Base-by-base conservation (phyloP, 2,888 invertebrate genomes). In the Scaptodrosophila latifasciaeformis region DNA sequence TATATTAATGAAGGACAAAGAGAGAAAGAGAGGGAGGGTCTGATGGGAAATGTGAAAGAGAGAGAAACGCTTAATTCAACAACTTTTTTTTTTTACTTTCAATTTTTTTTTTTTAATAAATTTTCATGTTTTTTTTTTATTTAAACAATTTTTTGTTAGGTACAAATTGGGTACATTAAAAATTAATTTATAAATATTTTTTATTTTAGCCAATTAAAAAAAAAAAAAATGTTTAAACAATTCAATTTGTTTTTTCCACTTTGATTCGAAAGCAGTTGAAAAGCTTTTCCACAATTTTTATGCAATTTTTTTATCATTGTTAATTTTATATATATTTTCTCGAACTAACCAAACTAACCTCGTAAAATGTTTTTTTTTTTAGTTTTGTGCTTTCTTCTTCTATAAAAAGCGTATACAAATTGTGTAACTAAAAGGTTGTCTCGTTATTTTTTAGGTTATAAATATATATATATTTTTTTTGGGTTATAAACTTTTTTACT, bases 1-100 rank as follows among this genome's bases (percentile, higher is more conserved):
- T n/a, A n/a, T n/a, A n/a, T n/a, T n/a, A n/a, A n/a, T n/a, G n/a
- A n/a, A n/a, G n/a, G n/a, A n/a, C n/a, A n/a, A n/a, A n/a, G n/a
- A n/a, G n/a, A n/a, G n/a, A n/a, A n/a, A n/a, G n/a, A n/a, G n/a
- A n/a, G n/a, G n/a, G n/a, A n/a, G n/a, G n/a, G n/a, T n/a, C n/a
- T n/a, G n/a, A n/a, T n/a, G 24, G 24, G 24, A 3, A 24, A 5
- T 24, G 24, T 24, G 24, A 5, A 3, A 58, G 42, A 62, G 57
- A 72, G 77, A 70, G 62, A 67, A 70, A 70, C 70, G 67, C 58
- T 76, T 61, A 65, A 65, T 76, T 72, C 77, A 72, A 79, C 76
- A 71, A 78, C 69, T 70, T 70, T 71, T 65, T 15, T 53, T 56
- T 62, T 45, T 4, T n/a, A n/a, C 50, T 61, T 65, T 47, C 10